These are phyloP conservation scores for Apoderus coryli DNA, from an alignment of 2,888 invertebrate species.

Conservation along the genomic window DNA sequence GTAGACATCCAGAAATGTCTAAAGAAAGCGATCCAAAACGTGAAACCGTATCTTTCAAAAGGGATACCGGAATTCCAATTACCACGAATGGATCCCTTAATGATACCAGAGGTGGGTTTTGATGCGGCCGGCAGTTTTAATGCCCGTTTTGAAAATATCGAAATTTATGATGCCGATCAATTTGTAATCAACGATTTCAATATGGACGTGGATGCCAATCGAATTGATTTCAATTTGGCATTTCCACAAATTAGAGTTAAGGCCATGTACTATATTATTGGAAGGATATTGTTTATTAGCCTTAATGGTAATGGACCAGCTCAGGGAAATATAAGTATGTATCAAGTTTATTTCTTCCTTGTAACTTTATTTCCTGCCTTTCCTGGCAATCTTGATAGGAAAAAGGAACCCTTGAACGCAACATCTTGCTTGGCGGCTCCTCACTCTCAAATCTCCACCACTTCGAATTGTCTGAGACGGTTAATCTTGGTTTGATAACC, in stretches of 20 bases:
- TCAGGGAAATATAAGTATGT: conserved; percentile 49
- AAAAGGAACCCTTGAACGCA: too few species aligned
- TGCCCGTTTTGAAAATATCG: conserved; percentile 15
- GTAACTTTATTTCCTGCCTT: too few species aligned
- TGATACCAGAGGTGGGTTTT: conserved; percentile 19
- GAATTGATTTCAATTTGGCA: conserved; percentile 39
- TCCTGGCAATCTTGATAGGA: too few species aligned
- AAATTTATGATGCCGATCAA: conserved; percentile 15
- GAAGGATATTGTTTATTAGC: conserved; percentile 55
- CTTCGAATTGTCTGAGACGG: too few species aligned
- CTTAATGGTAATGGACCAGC: conserved; percentile 49
- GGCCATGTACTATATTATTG: conserved; percentile 47
- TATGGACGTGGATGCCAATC: conserved; percentile 35
- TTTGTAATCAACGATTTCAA: conserved; percentile 22
- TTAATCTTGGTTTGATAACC: too few species aligned
- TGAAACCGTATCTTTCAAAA: conserved; percentile 21
- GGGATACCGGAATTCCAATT: conserved; percentile 28
- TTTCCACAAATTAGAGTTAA: conserved; percentile 48
- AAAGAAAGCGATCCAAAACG: conserved; percentile 20
- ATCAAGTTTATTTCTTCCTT: too few species aligned
- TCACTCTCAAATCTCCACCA: too few species aligned
- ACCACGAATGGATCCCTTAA: conserved; percentile 25
- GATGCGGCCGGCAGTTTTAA: conserved; percentile 16
- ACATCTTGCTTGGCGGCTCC: too few species aligned
- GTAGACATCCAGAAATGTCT: conserved; percentile 25